Percentiles rank a stretch among this genome's conserved stretches.
These are phyloP conservation scores for Clarias platycephalus DNA, from an alignment of 2,797 vertebrate species.

Conservation along the genomic window DNA sequence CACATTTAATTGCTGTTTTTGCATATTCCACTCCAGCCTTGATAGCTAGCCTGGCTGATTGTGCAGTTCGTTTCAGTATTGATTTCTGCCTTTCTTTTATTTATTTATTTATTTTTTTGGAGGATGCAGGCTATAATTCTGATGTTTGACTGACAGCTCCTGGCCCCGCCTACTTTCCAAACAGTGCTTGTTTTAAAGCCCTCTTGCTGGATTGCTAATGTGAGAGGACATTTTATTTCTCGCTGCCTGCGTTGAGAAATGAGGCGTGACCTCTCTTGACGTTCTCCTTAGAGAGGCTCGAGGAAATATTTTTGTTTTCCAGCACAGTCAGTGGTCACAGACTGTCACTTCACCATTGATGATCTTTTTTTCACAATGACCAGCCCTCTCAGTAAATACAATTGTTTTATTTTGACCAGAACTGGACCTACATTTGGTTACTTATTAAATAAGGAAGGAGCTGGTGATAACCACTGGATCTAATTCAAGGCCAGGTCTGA, in stretches of 20 bases:
- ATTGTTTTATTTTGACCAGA: constrained; percentile 47
- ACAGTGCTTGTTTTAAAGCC: constrained; percentile 76
- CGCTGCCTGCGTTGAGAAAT: constrained; percentile 79
- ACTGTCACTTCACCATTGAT: constrained; percentile 63
- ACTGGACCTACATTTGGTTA: constrained; percentile 38
- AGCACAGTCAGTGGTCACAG: constrained; percentile 71
- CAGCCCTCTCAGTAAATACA: constrained; percentile 27
- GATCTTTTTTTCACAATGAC: constrained; percentile 67
- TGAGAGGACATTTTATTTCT: constrained; percentile 76
- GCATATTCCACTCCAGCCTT: constrained; percentile 80
- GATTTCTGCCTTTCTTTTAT: constrained; percentile 67
- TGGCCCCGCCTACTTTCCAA: constrained; percentile 65
- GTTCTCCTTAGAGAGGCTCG: constrained; percentile 68
- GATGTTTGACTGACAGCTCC: constrained; percentile 60
- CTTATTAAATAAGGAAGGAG: constrained; percentile 51
- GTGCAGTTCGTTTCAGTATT: constrained; percentile 77
- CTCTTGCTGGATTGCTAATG: constrained; percentile 74
- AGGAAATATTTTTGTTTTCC: constrained; percentile 73
- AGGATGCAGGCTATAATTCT: constrained; percentile 70
- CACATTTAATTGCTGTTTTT: constrained; percentile 84
- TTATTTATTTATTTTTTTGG: constrained; percentile 31
- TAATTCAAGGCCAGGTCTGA: constrained; percentile 74
- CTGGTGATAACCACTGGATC: constrained; percentile 74
- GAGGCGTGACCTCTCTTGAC: constrained; percentile 73
- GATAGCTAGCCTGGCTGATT: constrained; percentile 79